Percentiles rank a stretch among this genome's conserved stretches.
These are phyloP conservation scores for Mactra quadrangularis DNA, from an alignment of 1,140 invertebrate species.

Conservation along the genomic window DNA sequence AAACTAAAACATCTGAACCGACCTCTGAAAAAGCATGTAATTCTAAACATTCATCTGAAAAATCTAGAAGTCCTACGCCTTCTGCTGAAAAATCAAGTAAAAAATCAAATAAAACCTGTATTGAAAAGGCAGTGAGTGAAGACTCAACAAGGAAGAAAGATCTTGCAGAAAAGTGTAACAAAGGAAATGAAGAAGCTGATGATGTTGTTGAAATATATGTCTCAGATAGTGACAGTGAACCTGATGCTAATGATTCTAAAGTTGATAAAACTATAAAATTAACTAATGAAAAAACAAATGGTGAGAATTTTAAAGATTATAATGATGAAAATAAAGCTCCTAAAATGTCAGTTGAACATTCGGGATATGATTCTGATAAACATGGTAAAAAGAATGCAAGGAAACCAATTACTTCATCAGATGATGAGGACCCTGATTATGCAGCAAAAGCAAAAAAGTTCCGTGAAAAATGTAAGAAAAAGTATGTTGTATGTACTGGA, in stretches of 20 bases:
- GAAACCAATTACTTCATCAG: slow-evolving; percentile 9
- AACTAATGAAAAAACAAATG: neutral
- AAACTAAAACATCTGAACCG: no score
- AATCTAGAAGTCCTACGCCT: no score
- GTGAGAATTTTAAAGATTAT: neutral
- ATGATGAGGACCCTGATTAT: slow-evolving; percentile 44
- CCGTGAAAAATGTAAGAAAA: slow-evolving; percentile 48
- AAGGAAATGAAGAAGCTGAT: neutral
- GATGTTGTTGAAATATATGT: neutral
- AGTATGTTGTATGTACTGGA: slow-evolving; percentile 49
- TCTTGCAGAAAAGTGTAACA: neutral
- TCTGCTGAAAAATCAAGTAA: neutral
- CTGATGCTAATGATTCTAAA: neutral
- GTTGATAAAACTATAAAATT: neutral
- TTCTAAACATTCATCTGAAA: no score
- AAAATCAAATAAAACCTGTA: neutral
- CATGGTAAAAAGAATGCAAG: neutral
- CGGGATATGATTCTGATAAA: neutral
- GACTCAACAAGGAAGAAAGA: neutral
- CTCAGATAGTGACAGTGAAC: neutral
- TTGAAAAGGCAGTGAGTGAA: neutral
- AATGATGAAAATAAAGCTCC: neutral
- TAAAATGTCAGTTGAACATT: neutral
- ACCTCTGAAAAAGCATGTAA: no score
- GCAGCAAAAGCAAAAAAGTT: slow-evolving; percentile 43